phyloP scores from a whole-genome alignment of 2,113 vertebrate species.

The Micronycteris hirsuta region DNA sequence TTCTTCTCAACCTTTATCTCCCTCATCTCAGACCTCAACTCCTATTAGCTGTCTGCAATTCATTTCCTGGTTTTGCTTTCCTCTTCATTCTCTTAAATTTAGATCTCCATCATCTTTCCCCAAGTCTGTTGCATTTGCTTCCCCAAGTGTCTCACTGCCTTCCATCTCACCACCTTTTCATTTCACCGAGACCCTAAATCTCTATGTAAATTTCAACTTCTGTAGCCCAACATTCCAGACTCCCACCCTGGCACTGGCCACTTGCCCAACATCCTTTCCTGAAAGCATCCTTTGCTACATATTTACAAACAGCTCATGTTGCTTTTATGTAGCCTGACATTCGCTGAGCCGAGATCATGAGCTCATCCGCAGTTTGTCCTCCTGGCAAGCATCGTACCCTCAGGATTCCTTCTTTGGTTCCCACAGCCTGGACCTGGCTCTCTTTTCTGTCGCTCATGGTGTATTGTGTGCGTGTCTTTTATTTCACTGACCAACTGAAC shows the following conservation, averaged over 20 bases:
- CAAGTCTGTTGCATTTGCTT: background rate
- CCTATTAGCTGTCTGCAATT: background rate
- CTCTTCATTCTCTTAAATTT: background rate
- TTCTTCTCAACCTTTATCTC: background rate
- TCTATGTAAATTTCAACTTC: background rate
- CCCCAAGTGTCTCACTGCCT: background rate
- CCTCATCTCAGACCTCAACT: background rate
- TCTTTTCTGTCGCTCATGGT: background rate
- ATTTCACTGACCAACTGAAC: background rate
- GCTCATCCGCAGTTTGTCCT: background rate
- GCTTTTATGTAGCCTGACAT: background rate
- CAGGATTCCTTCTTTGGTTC: background rate
- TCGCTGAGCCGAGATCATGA: background rate
- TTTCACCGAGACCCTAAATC: background rate
- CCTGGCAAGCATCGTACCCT: background rate
- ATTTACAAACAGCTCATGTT: background rate
- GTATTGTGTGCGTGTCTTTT: background rate
- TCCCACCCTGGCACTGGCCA: background rate
- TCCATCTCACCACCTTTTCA: background rate
- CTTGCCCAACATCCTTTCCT: background rate
- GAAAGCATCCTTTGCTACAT: background rate
- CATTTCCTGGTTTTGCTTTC: background rate
- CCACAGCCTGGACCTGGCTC: background rate
- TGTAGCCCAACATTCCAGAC: background rate
- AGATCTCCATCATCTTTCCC: background rate